These are phyloP conservation scores for Octodon degus DNA, from an alignment of 2,113 vertebrate species.

Conservation along the genomic window DNA sequence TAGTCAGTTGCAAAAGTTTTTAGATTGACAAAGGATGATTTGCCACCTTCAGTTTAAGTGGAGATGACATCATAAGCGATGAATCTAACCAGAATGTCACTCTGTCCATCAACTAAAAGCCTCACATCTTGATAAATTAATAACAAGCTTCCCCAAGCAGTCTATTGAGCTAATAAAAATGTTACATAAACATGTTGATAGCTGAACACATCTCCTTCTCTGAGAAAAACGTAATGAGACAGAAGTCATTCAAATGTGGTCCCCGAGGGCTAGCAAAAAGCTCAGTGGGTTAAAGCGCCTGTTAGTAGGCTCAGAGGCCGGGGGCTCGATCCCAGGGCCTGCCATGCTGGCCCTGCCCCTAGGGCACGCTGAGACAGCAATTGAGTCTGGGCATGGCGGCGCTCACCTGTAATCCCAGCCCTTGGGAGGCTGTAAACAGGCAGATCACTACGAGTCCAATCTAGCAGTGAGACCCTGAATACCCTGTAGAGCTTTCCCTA, in stretches of 20 bases:
- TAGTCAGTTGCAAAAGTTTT: slow-evolving; percentile 10
- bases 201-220: slow-evolving; percentile 1
- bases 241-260: neutral
- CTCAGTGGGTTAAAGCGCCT: too few species aligned
- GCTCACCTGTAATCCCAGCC: too few species aligned
- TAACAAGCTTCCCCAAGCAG: slow-evolving; percentile 33
- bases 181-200: slow-evolving; percentile 46
- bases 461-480: too few species aligned
- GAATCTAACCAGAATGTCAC: slow-evolving; percentile 58
- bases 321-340: too few species aligned
- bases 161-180: slow-evolving; percentile 31
- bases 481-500: too few species aligned
- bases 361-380: too few species aligned
- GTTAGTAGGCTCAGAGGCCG: too few species aligned
- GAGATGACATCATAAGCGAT: neutral
- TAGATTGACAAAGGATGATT: neutral
- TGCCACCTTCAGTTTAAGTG: slow-evolving; percentile 42
- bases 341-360: too few species aligned
- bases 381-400: too few species aligned
- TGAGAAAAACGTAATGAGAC: neutral
- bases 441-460: too few species aligned
- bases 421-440: too few species aligned
- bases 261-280: neutral
- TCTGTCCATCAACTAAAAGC: slow-evolving; percentile 64
- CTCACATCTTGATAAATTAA: slow-evolving; percentile 65